phyloP scores from a whole-genome alignment of 2,888 invertebrate genomes.

The Nemotelus nigrinus region DNA sequence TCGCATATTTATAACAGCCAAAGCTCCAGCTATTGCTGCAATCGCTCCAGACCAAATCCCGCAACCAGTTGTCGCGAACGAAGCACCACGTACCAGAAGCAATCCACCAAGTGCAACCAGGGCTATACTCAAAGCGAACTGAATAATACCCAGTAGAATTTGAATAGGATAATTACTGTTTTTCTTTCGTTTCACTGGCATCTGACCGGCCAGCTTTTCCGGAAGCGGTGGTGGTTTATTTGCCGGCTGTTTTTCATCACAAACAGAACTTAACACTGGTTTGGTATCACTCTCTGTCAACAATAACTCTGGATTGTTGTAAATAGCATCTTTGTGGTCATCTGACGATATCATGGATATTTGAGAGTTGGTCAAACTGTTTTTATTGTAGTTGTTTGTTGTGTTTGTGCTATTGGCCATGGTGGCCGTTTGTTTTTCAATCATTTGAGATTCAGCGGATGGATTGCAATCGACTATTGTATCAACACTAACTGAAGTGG shows the following conservation, averaged over 20 bases:
- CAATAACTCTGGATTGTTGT: constrained; percentile 62
- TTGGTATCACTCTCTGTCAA: constrained; percentile 28
- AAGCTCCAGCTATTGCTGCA: constrained; percentile 62
- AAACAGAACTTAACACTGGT: neutral
- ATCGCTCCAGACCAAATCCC: constrained; percentile 64
- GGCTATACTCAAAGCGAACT: constrained; percentile 61
- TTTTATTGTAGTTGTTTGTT: constrained; percentile 56
- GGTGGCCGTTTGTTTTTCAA: constrained; percentile 56
- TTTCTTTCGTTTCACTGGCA: constrained; percentile 53
- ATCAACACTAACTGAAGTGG: constrained; percentile 62
- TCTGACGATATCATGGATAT: constrained; percentile 59
- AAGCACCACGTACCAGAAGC: constrained; percentile 61
- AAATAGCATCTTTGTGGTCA: constrained; percentile 56
- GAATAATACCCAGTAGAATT: constrained; percentile 61
- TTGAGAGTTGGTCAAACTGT: constrained; percentile 62
- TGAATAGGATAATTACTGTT: constrained; percentile 57
- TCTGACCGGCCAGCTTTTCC: constrained; percentile 50
- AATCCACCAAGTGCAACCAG: constrained; percentile 62
- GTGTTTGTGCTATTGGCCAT: constrained; percentile 60
- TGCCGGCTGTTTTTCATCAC: constrained; percentile 18
- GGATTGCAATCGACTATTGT: constrained; percentile 62
- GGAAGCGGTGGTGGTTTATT: constrained; percentile 55
- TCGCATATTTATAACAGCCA: constrained; percentile 64
- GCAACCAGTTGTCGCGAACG: constrained; percentile 61
- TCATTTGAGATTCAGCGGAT: constrained; percentile 43